phyloP scores from a whole-genome alignment of 2,113 vertebrate genomes.

The Sialia sialis region DNA sequence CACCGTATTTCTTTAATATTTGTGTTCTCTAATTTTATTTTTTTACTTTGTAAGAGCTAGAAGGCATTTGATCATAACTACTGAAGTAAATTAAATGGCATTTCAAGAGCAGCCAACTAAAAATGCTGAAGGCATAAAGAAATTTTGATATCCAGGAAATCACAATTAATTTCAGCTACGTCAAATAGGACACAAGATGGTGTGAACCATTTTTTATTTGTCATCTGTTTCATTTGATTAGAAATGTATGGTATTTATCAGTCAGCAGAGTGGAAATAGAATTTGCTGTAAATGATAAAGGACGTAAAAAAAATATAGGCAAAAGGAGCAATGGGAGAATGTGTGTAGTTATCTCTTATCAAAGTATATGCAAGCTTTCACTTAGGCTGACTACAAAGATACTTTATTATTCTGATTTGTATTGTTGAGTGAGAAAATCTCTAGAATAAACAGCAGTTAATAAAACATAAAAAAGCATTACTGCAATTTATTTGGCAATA shows the following conservation, averaged over 20 bases:
- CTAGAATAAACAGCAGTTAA: neutral
- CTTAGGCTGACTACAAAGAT: neutral
- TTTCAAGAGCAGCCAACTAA: slow-evolving; percentile 46
- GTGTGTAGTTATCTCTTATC: neutral
- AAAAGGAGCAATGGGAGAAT: neutral
- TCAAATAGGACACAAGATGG: neutral
- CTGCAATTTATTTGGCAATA: neutral
- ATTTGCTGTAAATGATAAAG: slow-evolving; percentile 1
- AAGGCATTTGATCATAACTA: slow-evolving; percentile 49
- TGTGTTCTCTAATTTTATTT: too few species aligned
- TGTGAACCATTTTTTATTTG: slow-evolving; percentile 44
- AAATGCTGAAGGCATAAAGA: slow-evolving; percentile 30
- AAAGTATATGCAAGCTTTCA: neutral
- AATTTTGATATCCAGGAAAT: slow-evolving; percentile 50
- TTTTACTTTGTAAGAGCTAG: neutral
- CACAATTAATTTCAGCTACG: slow-evolving; percentile 33
- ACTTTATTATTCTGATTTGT: neutral
- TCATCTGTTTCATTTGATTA: slow-evolving; percentile 48
- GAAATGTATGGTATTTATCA: slow-evolving; percentile 35
- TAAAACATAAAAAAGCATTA: neutral
- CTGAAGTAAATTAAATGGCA: slow-evolving; percentile 55
- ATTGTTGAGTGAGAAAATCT: neutral
- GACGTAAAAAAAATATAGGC: neutral
- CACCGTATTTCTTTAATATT: slow-evolving; percentile 31
- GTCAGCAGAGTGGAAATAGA: slow-evolving; percentile 2